Evolutionary conservation across 2,113 vertebrate genomes (phyloP), one percentile per base, ranked within the genome.

Genomic region (Mus pahari): DNA sequence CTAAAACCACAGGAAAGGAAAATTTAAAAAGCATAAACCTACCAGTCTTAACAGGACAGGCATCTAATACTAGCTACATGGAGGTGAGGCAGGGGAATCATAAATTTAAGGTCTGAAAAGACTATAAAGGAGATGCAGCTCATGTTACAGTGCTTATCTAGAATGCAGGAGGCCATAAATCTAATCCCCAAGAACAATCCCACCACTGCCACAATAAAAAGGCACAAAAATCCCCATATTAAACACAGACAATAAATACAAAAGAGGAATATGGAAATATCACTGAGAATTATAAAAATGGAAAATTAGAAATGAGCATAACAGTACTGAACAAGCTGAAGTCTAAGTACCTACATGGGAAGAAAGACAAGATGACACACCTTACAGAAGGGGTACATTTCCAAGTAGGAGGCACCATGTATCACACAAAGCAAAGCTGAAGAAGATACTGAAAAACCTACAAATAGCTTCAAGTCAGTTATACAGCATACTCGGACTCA

Each of bases 261-360:
- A 62, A 81, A 60, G 79, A 73, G 60, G 31, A 79, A 22, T 55
- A 36, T 53, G 60, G 24, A 81, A 42, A 74, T 53, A 28, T 75
- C 77, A 93, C 64, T 9, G 50, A 88, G 81, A 87, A 78, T 58
- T 70, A 50, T 73, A 62, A 92, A 83, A 92, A 90, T 68, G 48
- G 68, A 74, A 53, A n/a, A 91, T 22, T 5, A 1, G 45, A 42
- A 60, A 55, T 8, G 7, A 28, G 48, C 36, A 62, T 86, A 84
- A 64, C 7, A 93, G 19, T 42, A 89, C 71, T n/a, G 8, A 88
- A 48, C 60, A 73, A 13, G 33, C 22, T 48, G 55, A 96, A 95
- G 81, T 60, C 33, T 53, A 91, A 86, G 11, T 22, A 11, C 13
- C 64, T 55, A 28, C 0, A 17, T 26, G 17, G 14, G 20, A 7